Percentiles rank a stretch among this genome's conserved stretches.
phyloP scores from a whole-genome alignment of 2,113 vertebrate genomes.

The Corythornis madagascariensis region DNA sequence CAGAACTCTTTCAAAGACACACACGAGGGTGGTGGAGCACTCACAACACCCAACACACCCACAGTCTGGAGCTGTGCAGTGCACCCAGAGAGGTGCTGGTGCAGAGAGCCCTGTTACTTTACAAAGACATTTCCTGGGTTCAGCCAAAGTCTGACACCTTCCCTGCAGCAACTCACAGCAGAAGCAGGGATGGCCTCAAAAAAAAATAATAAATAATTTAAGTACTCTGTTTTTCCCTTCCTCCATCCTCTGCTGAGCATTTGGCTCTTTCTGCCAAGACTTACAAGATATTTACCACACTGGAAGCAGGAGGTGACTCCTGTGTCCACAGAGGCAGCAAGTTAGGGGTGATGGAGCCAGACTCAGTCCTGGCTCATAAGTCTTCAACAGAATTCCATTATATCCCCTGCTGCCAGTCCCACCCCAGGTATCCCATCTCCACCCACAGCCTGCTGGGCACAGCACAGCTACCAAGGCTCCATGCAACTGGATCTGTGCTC shows the following conservation, averaged over 20 bases:
- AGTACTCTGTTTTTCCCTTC: not conserved
- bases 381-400: not conserved
- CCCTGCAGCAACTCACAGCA: not conserved
- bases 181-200: not conserved
- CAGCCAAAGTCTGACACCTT: not conserved
- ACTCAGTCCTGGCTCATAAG: not conserved
- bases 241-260: not conserved
- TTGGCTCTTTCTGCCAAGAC: not conserved
- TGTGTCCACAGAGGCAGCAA: not conserved
- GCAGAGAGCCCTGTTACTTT: not conserved
- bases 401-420: not conserved
- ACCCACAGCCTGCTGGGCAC: not conserved
- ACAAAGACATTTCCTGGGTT: fast-evolving
- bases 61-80: not conserved
- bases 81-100: not conserved
- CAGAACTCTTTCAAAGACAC: not conserved
- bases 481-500: not conserved
- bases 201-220: too few relatives aligned
- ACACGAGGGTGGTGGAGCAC: not conserved
- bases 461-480: not conserved
- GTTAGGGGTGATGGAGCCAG: too few relatives aligned
- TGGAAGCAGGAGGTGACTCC: not conserved
- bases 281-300: not conserved
- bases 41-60: not conserved
- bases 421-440: not conserved